phyloP scores from a whole-genome alignment of 2,113 vertebrate species.

The Sylvia atricapilla region DNA sequence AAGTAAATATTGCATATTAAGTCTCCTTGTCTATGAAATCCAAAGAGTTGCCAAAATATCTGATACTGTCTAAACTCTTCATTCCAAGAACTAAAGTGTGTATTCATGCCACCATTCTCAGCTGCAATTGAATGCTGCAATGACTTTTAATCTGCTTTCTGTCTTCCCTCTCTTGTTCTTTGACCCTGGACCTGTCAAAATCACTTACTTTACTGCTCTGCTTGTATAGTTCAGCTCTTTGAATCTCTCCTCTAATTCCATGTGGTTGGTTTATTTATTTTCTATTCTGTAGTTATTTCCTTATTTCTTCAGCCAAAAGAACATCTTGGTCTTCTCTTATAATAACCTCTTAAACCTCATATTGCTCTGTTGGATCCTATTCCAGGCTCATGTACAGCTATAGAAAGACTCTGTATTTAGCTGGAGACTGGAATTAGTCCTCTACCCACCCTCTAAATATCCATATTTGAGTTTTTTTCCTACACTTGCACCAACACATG shows the following conservation, averaged over 20 bases:
- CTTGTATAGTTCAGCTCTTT: neutral
- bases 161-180: conserved; percentile 14
- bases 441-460: neutral
- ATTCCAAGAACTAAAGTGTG: conserved; percentile 22
- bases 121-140: conserved; percentile 5
- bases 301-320: neutral
- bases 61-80: conserved; percentile 25
- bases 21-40: conserved; percentile 46
- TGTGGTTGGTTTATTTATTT: neutral
- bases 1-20: conserved; percentile 51
- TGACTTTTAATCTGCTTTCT: conserved; percentile 27
- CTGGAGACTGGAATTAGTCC: neutral
- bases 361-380: neutral
- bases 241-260: neutral
- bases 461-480: neutral
- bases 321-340: neutral
- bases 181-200: neutral
- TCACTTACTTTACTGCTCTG: neutral
- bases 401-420: neutral
- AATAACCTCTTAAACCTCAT: neutral
- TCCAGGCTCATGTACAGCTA: neutral
- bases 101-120: conserved; percentile 25
- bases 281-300: neutral
- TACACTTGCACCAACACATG: neutral
- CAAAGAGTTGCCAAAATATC: conserved; percentile 1